phyloP scores from a whole-genome alignment of 2,888 invertebrate species.

The Stenoptilia bipunctidactyla region DNA sequence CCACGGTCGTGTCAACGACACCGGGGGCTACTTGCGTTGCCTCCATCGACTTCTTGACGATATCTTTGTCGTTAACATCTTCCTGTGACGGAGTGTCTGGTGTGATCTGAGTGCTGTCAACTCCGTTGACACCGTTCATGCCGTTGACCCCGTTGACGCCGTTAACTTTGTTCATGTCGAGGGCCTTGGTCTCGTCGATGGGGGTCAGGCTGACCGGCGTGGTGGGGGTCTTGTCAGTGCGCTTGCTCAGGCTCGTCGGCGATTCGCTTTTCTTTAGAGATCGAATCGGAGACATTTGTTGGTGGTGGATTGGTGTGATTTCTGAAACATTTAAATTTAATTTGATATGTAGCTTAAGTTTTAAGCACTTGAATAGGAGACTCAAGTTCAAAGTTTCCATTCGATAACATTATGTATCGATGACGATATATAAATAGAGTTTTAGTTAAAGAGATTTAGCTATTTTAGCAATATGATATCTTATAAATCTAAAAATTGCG shows the following conservation, averaged over 20 bases:
- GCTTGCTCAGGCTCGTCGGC: slow-evolving; percentile 59
- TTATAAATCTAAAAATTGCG: no score
- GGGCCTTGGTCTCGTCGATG: slow-evolving; percentile 59
- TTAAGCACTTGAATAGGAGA: no score
- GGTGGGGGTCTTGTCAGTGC: slow-evolving; percentile 63
- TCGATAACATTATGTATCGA: no score
- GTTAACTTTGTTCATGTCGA: slow-evolving; percentile 57
- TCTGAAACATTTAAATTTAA: slow-evolving; percentile 56
- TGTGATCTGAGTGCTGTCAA: slow-evolving; percentile 52
- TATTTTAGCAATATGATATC: no score
- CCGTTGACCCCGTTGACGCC: slow-evolving; percentile 30
- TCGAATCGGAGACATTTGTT: slow-evolving; percentile 67
- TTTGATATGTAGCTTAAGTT: no score
- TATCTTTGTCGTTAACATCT: slow-evolving; percentile 30
- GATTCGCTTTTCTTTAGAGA: slow-evolving; percentile 64
- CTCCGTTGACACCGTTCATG: slow-evolving; percentile 34
- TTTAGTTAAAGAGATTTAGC: no score
- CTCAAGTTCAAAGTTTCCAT: no score
- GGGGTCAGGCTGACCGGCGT: slow-evolving; percentile 62
- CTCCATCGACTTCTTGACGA: slow-evolving; percentile 58
- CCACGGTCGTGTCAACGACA: slow-evolving; percentile 66
- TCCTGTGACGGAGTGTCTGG: slow-evolving; percentile 31
- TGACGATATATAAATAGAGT: no score
- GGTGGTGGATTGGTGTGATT: slow-evolving; percentile 64
- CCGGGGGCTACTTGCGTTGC: slow-evolving; percentile 67